Conservation (phyloP, 2,797 vertebrate genomes). For the Avahi laniger region DNA sequence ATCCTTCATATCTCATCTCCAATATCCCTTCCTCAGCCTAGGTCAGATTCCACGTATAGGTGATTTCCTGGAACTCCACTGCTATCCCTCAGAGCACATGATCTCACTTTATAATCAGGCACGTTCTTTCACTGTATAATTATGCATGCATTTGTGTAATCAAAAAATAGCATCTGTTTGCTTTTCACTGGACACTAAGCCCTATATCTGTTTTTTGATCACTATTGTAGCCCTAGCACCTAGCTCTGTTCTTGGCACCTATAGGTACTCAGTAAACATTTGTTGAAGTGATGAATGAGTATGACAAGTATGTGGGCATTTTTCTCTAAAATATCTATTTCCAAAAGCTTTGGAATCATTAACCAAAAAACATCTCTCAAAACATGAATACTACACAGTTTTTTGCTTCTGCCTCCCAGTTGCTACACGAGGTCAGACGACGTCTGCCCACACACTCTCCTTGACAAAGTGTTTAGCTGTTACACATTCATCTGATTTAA, state of each 20-base stretch:
- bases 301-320: not conserved
- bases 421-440: not conserved
- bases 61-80: not conserved
- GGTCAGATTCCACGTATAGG: not conserved
- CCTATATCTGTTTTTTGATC: not conserved
- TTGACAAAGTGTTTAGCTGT: not conserved
- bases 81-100: not conserved
- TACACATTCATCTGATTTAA: not conserved
- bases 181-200: not conserved
- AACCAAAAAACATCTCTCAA: not conserved
- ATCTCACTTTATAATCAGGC: not conserved
- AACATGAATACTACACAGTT: not conserved
- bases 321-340: not conserved
- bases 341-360: not conserved
- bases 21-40: not conserved
- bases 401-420: not conserved
- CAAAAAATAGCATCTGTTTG: not conserved
- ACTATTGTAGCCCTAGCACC: not conserved
- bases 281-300: not conserved
- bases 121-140: not conserved
- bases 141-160: not conserved
- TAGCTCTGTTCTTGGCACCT: not conserved
- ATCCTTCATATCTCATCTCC: not conserved
- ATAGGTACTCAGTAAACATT: not conserved
- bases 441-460: not conserved